Conservation (phyloP, 2,888 invertebrate species). For the Euzetes globulus region DNA sequence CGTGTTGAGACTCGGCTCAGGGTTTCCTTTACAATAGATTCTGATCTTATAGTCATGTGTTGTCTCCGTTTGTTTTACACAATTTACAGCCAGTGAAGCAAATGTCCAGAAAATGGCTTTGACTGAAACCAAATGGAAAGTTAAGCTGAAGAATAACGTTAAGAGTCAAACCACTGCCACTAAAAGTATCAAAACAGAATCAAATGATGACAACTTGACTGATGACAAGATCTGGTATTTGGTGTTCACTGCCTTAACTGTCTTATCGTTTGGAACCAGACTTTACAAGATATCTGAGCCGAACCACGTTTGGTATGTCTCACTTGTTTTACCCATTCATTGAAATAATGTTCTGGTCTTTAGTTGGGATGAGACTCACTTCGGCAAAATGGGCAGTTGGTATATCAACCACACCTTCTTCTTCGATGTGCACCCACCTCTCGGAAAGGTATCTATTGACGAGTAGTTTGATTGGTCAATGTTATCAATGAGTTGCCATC, state of each 20-base stretch:
- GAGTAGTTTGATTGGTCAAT: not conserved
- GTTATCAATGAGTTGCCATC: slow-evolving; percentile 41
- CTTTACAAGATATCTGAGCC: slow-evolving; percentile 85
- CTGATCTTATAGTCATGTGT: no score
- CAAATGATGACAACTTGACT: not conserved
- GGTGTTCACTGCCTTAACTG: slow-evolving; percentile 57
- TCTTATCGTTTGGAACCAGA: slow-evolving; percentile 64
- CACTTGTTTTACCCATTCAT: not conserved
- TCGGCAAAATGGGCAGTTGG: slow-evolving; percentile 98
- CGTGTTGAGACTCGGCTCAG: not conserved
- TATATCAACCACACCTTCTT: slow-evolving; percentile 95
- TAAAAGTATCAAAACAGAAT: not conserved
- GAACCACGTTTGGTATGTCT: slow-evolving; percentile 78
- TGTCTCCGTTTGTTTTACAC: no score
- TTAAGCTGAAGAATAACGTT: not conserved
- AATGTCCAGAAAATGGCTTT: not conserved
- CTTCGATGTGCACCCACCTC: slow-evolving; percentile 95
- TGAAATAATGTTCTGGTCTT: not conserved
- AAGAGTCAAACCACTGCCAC: not conserved
- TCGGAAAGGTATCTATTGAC: slow-evolving; percentile 70
- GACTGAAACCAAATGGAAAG: not conserved
- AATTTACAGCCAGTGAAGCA: no score
- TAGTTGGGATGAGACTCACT: slow-evolving; percentile 93
- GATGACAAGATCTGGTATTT: slow-evolving; percentile 28
- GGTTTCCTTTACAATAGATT: not conserved